Percentiles rank a stretch among this genome's conserved stretches.
Evolutionary conservation across 2,113 vertebrate species (phyloP).

Genomic region (Thamnophis sirtalis): DNA sequence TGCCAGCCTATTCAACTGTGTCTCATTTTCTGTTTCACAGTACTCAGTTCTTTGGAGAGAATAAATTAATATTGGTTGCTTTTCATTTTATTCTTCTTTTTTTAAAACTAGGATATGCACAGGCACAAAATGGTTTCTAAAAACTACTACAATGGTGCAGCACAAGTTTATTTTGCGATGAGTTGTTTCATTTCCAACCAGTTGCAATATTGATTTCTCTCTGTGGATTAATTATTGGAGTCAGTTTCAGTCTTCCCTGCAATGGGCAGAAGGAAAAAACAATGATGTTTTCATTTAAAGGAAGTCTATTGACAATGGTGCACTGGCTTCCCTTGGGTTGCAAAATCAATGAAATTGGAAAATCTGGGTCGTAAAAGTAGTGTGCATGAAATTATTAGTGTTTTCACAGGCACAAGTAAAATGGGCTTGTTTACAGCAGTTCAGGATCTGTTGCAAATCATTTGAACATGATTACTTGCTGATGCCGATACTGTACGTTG

Average conservation of each 20-base stretch:
- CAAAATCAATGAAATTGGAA: slow-evolving; percentile 53
- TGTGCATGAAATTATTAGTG: slow-evolving; percentile 58
- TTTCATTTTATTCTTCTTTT: slow-evolving; percentile 41
- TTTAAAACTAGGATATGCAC: slow-evolving; percentile 43
- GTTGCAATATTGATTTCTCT: slow-evolving; percentile 75
- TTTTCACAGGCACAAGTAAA: slow-evolving; percentile 16
- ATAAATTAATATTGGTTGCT: slow-evolving; percentile 5
- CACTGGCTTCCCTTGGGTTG: slow-evolving; percentile 59
- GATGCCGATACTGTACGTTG: slow-evolving; percentile 6
- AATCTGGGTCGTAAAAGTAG: slow-evolving; percentile 48
- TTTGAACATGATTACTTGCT: neutral
- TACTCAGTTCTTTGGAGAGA: slow-evolving; percentile 35
- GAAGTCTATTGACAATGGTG: slow-evolving; percentile 63
- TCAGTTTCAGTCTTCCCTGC: slow-evolving; percentile 66
- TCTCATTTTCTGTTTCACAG: slow-evolving; percentile 39
- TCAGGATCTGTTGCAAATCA: neutral
- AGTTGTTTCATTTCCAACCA: slow-evolving; percentile 69
- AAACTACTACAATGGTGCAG: slow-evolving; percentile 41
- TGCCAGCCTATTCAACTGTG: slow-evolving; percentile 48
- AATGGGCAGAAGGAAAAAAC: slow-evolving; percentile 69
- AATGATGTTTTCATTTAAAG: slow-evolving; percentile 75
- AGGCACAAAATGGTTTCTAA: slow-evolving; percentile 38
- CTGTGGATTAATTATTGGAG: slow-evolving; percentile 74
- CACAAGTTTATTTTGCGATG: slow-evolving; percentile 69
- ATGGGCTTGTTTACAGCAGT: neutral